Evolutionary conservation across 2,113 vertebrate species (phyloP).

Genomic region (Cyphomyrus discorhynchus): DNA sequence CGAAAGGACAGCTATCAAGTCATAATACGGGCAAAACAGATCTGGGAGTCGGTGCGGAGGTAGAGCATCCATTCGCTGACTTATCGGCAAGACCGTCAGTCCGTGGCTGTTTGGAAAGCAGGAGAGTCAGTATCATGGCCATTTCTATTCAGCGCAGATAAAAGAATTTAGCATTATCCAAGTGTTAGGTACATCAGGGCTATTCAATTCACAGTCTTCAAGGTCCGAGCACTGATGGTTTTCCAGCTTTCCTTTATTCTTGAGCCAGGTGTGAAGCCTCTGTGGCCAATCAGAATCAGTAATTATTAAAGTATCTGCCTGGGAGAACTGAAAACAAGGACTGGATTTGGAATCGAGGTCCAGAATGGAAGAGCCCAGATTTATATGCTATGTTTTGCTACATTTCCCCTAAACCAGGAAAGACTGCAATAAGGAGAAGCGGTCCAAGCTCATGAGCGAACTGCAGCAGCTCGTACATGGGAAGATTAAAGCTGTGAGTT

Average conservation of each 20-base stretch:
- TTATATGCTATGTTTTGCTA: conserved; percentile 18
- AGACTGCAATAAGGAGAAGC: conserved; percentile 70
- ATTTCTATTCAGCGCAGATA: neutral
- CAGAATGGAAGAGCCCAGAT: neutral
- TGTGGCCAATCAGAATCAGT: neutral
- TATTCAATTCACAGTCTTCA: neutral
- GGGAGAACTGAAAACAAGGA: neutral
- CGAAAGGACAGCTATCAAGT: conserved; percentile 76
- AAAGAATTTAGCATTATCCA: neutral
- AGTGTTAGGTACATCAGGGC: neutral
- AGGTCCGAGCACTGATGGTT: neutral
- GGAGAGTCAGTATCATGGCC: neutral
- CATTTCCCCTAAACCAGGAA: conserved; percentile 63
- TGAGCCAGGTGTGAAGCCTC: neutral
- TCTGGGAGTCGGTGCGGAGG: conserved; percentile 81
- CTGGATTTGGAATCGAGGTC: neutral
- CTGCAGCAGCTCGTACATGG: conserved; percentile 76
- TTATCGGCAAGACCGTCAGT: conserved; percentile 21
- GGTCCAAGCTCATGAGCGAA: conserved; percentile 73
- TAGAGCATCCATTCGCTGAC: conserved; percentile 34
- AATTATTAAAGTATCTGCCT: neutral
- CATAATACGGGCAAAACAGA: conserved; percentile 72
- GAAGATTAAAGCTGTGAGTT: conserved; percentile 79
- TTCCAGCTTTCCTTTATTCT: neutral
- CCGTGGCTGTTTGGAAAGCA: too few species aligned